Percentiles rank a stretch among this genome's conserved stretches.
Evolutionary conservation across 2,888 invertebrate species (phyloP).

Genomic region (Lycocerus yunnanus): DNA sequence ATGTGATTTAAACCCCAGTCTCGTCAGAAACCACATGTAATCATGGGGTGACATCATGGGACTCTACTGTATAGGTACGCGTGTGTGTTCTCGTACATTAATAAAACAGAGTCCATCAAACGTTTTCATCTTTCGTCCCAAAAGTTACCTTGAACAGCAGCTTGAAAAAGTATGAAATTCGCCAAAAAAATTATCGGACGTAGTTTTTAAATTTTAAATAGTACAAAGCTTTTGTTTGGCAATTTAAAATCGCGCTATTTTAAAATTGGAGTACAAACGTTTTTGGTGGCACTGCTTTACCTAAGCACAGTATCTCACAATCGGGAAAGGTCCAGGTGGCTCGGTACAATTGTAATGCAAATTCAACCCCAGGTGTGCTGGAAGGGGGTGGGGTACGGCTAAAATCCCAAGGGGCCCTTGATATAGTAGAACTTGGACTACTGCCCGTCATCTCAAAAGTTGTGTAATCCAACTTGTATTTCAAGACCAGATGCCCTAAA

Average conservation of each 20-base stretch:
- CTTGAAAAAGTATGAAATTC: not conserved
- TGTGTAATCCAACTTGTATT: slow-evolving; percentile 7
- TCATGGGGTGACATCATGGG: slow-evolving; percentile 37
- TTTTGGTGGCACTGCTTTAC: slow-evolving; percentile 25
- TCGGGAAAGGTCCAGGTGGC: slow-evolving; percentile 42
- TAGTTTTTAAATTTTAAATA: not conserved
- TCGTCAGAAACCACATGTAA: slow-evolving; percentile 34
- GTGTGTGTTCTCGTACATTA: slow-evolving; percentile 27
- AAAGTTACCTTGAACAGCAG: not conserved
- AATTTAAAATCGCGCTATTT: not conserved
- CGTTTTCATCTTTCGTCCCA: not conserved
- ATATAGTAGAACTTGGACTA: slow-evolving; percentile 31
- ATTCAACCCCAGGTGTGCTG: slow-evolving; percentile 43
- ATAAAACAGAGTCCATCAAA: slow-evolving; percentile 10
- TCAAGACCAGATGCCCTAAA: slow-evolving; percentile 5
- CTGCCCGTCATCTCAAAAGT: slow-evolving; percentile 25
- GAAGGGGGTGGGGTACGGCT: slow-evolving; percentile 33
- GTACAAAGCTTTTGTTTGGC: not conserved
- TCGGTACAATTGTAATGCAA: slow-evolving; percentile 44
- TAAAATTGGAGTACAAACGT: not conserved
- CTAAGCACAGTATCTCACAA: slow-evolving; percentile 34
- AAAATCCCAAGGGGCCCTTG: slow-evolving; percentile 29
- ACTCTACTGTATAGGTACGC: slow-evolving; percentile 29
- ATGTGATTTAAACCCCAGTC: slow-evolving; percentile 26
- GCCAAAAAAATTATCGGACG: not conserved